Conservation (phyloP, 2,113 vertebrate species). For the Salminus brasiliensis region DNA sequence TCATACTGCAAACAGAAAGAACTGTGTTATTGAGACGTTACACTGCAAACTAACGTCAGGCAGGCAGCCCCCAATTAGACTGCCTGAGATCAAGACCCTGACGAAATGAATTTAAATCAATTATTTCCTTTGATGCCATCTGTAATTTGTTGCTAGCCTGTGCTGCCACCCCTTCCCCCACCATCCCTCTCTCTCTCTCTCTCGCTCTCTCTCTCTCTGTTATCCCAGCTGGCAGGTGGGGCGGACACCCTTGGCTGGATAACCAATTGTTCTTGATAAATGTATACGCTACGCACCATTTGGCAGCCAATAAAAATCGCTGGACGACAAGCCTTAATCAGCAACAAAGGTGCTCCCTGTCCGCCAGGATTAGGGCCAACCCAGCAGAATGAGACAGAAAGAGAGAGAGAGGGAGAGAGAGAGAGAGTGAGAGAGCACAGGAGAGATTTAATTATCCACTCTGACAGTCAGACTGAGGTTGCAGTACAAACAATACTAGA, state of each 20-base stretch:
- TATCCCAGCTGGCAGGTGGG: slow-evolving; percentile 64
- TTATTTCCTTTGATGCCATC: slow-evolving; percentile 46
- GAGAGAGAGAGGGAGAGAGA: slow-evolving; percentile 23
- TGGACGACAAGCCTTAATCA: slow-evolving; percentile 69
- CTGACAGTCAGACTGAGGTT: slow-evolving; percentile 34
- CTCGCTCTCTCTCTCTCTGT: neutral
- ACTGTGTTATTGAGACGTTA: slow-evolving; percentile 29
- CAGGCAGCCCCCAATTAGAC: slow-evolving; percentile 17
- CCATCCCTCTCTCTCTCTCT: slow-evolving; percentile 53
- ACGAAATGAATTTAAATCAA: slow-evolving; percentile 43
- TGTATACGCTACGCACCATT: slow-evolving; percentile 78
- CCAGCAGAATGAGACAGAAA: slow-evolving; percentile 48
- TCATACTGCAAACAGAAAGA: neutral
- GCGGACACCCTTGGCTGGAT: slow-evolving; percentile 55
- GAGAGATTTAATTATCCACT: slow-evolving; percentile 23
- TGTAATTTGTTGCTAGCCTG: slow-evolving; percentile 61
- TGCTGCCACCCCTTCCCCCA: slow-evolving; percentile 45
- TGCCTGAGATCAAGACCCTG: slow-evolving; percentile 1
- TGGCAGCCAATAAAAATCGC: slow-evolving; percentile 78
- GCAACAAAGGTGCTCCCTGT: slow-evolving; percentile 63
- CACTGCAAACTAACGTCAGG: slow-evolving; percentile 10
- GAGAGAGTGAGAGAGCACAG: slow-evolving; percentile 17
- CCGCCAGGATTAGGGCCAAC: slow-evolving; percentile 56
- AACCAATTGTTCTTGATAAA: slow-evolving; percentile 75
- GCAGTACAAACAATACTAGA: slow-evolving; percentile 24